Conservation (phyloP, 2,888 invertebrate species). For the Nemotelus pantherinus region DNA sequence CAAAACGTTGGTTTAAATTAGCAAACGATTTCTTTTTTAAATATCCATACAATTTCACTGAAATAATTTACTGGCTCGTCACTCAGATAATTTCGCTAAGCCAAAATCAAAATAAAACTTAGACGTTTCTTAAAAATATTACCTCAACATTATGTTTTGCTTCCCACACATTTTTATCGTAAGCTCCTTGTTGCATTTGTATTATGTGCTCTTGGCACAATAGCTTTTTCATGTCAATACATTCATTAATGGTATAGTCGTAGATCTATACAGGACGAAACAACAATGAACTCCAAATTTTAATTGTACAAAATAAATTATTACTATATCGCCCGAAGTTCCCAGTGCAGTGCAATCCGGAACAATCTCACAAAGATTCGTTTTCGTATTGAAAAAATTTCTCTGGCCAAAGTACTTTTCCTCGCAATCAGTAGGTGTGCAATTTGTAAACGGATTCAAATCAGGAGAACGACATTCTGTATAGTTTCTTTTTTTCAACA, state of each 20-base stretch:
- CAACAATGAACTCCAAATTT: neutral
- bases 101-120: too few species aligned
- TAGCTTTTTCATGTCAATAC: constrained; percentile 45
- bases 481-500: constrained; percentile 27
- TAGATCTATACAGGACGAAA: constrained; percentile 47
- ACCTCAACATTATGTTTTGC: constrained; percentile 35
- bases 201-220: constrained; percentile 49
- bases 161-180: constrained; percentile 50
- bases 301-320: neutral
- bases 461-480: constrained; percentile 61
- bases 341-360: constrained; percentile 48
- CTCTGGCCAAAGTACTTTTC: constrained; percentile 68
- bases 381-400: constrained; percentile 65
- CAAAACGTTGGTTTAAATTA: too few species aligned
- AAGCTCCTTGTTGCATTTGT: constrained; percentile 48
- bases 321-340: constrained; percentile 30
- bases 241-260: constrained; percentile 52
- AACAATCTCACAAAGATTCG: constrained; percentile 56
- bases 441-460: constrained; percentile 65
- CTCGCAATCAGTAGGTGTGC: constrained; percentile 67
- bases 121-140: neutral
- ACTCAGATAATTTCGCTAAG: too few species aligned
- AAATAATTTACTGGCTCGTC: too few species aligned
- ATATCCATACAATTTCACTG: too few species aligned
- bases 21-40: too few species aligned